These are phyloP conservation scores for Leptobrachium ailaonicum DNA, from an alignment of 2,113 vertebrate genomes.

Conservation along the genomic window DNA sequence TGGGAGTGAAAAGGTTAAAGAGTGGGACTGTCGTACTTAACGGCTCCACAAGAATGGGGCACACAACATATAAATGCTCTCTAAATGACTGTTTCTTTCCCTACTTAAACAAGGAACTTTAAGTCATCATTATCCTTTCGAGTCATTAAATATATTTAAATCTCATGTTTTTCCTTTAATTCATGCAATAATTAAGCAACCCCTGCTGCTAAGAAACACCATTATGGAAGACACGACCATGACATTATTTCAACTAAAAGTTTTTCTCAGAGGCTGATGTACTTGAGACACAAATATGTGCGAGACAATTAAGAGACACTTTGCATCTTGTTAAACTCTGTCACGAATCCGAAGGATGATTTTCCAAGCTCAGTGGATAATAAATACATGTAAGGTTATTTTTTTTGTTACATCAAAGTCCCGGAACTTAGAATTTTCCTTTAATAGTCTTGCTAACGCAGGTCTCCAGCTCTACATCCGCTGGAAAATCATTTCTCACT, in stretches of 20 bases:
- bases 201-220: slow-evolving; percentile 26
- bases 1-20: too few relatives aligned
- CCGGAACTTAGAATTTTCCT: too few relatives aligned
- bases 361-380: slow-evolving; percentile 6
- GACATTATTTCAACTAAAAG: slow-evolving; percentile 11
- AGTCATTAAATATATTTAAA: slow-evolving; percentile 8
- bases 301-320: slow-evolving; percentile 24
- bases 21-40: too few relatives aligned
- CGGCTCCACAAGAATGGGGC: too few relatives aligned
- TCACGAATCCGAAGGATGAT: slow-evolving; percentile 10
- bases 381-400: neutral
- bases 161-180: slow-evolving; percentile 12
- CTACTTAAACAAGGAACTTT: slow-evolving; percentile 4
- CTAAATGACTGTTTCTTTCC: neutral
- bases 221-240: slow-evolving; percentile 16
- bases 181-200: slow-evolving; percentile 28
- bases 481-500: too few relatives aligned
- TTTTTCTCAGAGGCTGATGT: slow-evolving; percentile 9
- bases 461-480: too few relatives aligned
- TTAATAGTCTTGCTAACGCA: too few relatives aligned
- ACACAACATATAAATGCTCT: neutral
- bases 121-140: slow-evolving; percentile 17
- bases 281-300: slow-evolving; percentile 19
- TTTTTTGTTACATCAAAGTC: too few relatives aligned
- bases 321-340: slow-evolving; percentile 30